Conservation (phyloP, 2,888 invertebrate species). For the Polydrusus pterygomalis region DNA sequence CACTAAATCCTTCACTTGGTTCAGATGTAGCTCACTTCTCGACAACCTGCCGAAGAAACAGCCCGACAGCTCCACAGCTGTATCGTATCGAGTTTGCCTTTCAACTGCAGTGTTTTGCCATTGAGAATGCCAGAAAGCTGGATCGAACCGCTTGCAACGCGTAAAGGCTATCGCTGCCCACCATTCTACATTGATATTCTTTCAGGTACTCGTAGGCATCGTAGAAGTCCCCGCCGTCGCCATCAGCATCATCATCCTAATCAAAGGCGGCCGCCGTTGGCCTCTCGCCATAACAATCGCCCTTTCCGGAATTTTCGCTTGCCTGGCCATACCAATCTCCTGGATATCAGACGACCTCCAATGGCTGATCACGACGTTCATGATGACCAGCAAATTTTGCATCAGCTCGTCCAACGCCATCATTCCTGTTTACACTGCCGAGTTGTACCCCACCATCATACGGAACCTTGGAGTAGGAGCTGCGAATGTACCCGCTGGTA, state of each 20-base stretch:
- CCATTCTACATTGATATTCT: conserved; percentile 33
- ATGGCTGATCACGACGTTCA: conserved; percentile 82
- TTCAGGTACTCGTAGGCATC: conserved; percentile 79
- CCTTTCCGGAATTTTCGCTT: conserved; percentile 81
- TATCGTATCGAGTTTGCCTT: too few relatives aligned
- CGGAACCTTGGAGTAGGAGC: conserved; percentile 86
- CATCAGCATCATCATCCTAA: conserved; percentile 83
- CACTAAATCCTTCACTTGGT: too few relatives aligned
- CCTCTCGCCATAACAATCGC: conserved; percentile 82
- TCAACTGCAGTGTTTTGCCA: too few relatives aligned
- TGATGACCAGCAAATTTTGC: conserved; percentile 87
- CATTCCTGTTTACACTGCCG: conserved; percentile 85
- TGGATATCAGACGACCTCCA: conserved; percentile 74
- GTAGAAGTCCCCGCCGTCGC: conserved; percentile 88
- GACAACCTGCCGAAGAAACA: too few relatives aligned
- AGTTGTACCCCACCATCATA: conserved; percentile 86
- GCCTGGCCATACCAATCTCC: conserved; percentile 74
- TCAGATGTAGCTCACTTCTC: too few relatives aligned
- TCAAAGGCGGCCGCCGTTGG: conserved; percentile 83
- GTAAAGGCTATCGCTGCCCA: too few relatives aligned
- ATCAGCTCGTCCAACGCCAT: conserved; percentile 87
- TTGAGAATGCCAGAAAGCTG: too few relatives aligned
- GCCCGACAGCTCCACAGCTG: too few relatives aligned
- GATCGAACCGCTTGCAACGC: too few relatives aligned
- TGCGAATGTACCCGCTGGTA: conserved; percentile 84